Evolutionary conservation across 2,797 vertebrate species (phyloP), one percentile per base, ranked within the genome.

Genomic region (Myotis daubentonii): DNA sequence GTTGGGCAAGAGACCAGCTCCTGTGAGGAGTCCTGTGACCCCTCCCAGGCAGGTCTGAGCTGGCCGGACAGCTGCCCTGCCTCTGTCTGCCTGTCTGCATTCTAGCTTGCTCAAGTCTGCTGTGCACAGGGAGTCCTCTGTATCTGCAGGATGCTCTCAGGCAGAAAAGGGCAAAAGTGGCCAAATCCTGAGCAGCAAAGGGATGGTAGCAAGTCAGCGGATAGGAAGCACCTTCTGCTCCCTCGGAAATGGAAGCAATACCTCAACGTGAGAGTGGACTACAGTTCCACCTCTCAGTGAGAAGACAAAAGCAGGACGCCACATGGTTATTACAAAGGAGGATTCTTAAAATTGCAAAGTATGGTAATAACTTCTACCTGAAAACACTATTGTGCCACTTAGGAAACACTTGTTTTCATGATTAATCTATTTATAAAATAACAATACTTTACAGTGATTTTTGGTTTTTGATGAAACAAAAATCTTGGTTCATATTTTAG

Each of bases 401-500:
- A 76, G 47, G 51, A 90, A 90, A 90, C 30, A 84, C 12, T 83
- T n/a, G 74, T 53, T 55, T 36, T 33, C 57, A 30, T 65, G n/a
- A 36, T 20, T 80, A 41, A 36, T 47, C 33, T 92, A 36, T 20
- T 65, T 41, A 81, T 44, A 80, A 75, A 86, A 79, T 19, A 65
- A 36, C 36, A 76, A 33, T 22, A 87, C 13, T 70, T 89, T 3
- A 28, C 13, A 51, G 51, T 38, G 53, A 65, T 76, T 88, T 51
- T 71, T 83, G 11, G 47, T 22, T 44, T 87, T 3, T 72, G 33
- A 89, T 19, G 30, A 68, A 80, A 44, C 33, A 28, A 79, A 88
- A 74, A 38, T 41, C 23, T 33, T 88, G 22, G 5, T 60, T 84
- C 28, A 16, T 55, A 33, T 79, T 68, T 91, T 65, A 78, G 7